Evolutionary conservation across 2,888 invertebrate species (phyloP).

Genomic region (Malthinus flaveolus): DNA sequence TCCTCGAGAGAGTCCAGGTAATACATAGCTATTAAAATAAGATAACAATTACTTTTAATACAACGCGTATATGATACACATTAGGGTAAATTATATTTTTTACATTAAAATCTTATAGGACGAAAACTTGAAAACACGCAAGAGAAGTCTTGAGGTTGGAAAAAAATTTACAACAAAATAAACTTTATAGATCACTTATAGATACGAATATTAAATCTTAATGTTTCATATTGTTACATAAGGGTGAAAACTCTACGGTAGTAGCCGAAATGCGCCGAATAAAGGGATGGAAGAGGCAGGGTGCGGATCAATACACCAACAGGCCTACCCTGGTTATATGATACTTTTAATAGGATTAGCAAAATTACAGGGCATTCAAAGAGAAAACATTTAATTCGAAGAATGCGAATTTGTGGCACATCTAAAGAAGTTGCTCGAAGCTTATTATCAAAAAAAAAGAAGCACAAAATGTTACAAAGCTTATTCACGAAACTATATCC

Average conservation of each 20-base stretch:
- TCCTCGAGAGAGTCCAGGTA: too few species aligned
- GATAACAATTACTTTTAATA: too few species aligned
- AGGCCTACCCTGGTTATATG: constrained; percentile 53
- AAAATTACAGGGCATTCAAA: constrained; percentile 53
- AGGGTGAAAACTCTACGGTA: constrained; percentile 24
- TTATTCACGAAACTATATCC: too few species aligned
- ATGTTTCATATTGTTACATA: constrained; percentile 25
- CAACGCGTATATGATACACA: too few species aligned
- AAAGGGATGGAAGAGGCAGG: constrained; percentile 37
- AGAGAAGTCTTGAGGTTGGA: neutral
- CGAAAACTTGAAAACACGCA: too few species aligned
- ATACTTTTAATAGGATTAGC: constrained; percentile 56
- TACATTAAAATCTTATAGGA: too few species aligned
- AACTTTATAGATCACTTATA: neutral
- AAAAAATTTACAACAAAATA: neutral
- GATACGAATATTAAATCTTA: constrained; percentile 18
- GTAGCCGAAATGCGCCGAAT: constrained; percentile 33
- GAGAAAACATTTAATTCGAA: constrained; percentile 50
- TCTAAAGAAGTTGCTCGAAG: constrained; percentile 15
- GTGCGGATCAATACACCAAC: constrained; percentile 52
- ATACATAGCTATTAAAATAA: too few species aligned
- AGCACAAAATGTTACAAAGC: too few species aligned
- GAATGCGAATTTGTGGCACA: constrained; percentile 30
- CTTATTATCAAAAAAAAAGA: constrained; percentile 8
- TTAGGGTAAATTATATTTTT: too few species aligned